These are phyloP conservation scores for Aromia moschata DNA, from an alignment of 2,888 invertebrate species.

Conservation along the genomic window DNA sequence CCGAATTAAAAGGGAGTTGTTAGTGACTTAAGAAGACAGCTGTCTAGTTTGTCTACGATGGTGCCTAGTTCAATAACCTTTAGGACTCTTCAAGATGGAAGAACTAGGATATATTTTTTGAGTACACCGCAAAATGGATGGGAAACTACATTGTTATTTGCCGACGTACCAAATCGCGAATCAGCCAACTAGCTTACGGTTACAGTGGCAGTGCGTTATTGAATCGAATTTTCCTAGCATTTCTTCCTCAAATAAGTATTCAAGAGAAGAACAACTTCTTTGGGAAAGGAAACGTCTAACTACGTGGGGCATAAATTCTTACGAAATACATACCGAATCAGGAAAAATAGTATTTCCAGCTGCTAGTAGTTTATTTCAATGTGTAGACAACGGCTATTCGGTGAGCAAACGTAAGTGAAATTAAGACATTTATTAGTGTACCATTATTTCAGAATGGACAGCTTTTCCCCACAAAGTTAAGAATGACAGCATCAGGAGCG, in stretches of 20 bases:
- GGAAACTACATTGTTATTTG: conserved; percentile 88
- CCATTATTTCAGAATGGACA: conserved; percentile 66
- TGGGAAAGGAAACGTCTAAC: conserved; percentile 92
- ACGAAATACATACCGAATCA: conserved; percentile 83
- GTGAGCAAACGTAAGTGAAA: no score
- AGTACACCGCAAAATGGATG: conserved; percentile 88
- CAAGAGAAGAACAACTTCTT: conserved; percentile 88
- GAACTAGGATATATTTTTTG: conserved; percentile 88
- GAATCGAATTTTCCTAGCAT: conserved; percentile 78
- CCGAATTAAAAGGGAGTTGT: conserved; percentile 82
- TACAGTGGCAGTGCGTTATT: conserved; percentile 84
- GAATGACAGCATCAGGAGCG: conserved; percentile 72
- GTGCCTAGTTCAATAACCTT: conserved; percentile 86
- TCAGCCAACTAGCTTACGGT: conserved; percentile 65
- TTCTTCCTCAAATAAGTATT: conserved; percentile 69
- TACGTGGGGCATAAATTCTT: conserved; percentile 93
- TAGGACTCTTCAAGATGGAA: conserved; percentile 79
- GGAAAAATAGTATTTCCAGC: conserved; percentile 93
- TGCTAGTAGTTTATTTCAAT: conserved; percentile 87
- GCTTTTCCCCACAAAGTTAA: conserved; percentile 74
- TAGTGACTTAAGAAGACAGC: conserved; percentile 79
- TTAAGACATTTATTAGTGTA: not conserved
- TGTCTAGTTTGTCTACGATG: conserved; percentile 82
- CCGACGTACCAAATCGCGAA: conserved; percentile 79
- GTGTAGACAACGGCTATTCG: conserved; percentile 77